Conservation (phyloP, 2,797 vertebrate species). For the Anolis apletophallus region DNA sequence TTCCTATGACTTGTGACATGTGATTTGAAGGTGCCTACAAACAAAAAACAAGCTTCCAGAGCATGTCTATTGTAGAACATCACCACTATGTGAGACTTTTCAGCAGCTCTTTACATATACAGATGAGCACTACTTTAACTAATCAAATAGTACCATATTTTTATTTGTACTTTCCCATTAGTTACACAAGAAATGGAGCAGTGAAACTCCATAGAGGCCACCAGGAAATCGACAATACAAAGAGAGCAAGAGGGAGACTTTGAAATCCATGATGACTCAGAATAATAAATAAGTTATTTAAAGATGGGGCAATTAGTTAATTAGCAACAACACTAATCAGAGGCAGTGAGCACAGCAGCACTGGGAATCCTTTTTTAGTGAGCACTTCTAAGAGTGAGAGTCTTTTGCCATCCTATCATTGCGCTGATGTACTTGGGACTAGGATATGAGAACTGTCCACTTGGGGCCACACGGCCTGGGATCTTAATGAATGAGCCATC, state of each 20-base stretch:
- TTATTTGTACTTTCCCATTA: background rate
- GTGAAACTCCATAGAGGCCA: background rate
- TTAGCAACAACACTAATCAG: constrained; percentile 39
- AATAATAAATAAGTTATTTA: constrained; percentile 38
- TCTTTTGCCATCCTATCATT: background rate
- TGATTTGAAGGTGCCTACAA: no score
- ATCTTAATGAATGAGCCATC: background rate
- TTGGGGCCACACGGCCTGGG: background rate
- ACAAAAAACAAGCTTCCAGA: no score
- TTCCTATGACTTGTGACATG: no score
- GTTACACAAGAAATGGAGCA: background rate
- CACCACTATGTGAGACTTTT: background rate
- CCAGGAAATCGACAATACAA: background rate
- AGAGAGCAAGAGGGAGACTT: constrained; percentile 10
- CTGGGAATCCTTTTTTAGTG: background rate
- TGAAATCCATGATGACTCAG: constrained; percentile 23
- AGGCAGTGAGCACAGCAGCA: constrained; percentile 23
- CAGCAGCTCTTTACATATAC: background rate
- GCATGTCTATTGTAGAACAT: no score
- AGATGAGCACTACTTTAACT: background rate
- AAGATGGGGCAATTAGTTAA: constrained; percentile 35
- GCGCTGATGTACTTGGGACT: background rate
- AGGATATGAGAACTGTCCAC: no score
- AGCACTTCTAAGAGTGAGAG: constrained; percentile 4
- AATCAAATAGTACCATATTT: background rate